Base-by-base conservation (phyloP, 2,113 vertebrate species). In the Ailurus styani region DNA sequence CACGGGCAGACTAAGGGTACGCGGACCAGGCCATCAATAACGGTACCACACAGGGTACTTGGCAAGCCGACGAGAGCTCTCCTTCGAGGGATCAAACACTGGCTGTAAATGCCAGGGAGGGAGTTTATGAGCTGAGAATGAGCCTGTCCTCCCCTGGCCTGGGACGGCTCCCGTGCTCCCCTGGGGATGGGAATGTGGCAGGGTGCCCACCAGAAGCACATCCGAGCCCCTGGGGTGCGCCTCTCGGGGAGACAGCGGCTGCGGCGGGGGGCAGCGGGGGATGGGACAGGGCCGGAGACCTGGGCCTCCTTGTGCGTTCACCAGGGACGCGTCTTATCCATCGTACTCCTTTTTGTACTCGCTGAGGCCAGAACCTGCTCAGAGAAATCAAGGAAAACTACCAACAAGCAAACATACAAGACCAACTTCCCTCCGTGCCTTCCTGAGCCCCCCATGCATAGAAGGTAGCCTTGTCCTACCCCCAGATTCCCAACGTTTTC, bases 341-440 rank as follows among this genome's bases (percentile, higher is more conserved):
- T 13, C 11, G 0, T 2, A 5, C 17, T 55, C 31, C 64, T 47
- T 6, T 37, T 18, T 21, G 27, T 6, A 3, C 2, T 1, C 4
- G 15, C 7, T 13, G 1, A 23, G 29, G 34, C 60, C 9, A 8
- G 20, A 60, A 11, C 60, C 57, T 34, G 15, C 27, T 68, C 42
- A 3, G 9, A 42, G 11, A 70, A 45, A 31, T 64, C 14, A 37
- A 27, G 55, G 72, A 83, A n/a, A 60, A 10, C 42, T 12, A 70
- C 34, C 52, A 34, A 29, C 27, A 47, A 54, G 68, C 29, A 62
- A 23, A 27, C 45, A 42, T 55, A 45, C 15, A 5, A 40, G 85
- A 64, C 23, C 50, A 40, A 29, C 34, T 25, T 34, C 20, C 17
- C 11, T 8, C 29, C 1, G 68, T 2, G 1, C 27, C 94, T 23